Evolutionary conservation across 2,797 vertebrate species (phyloP).

Genomic region (Echiichthys vipera): DNA sequence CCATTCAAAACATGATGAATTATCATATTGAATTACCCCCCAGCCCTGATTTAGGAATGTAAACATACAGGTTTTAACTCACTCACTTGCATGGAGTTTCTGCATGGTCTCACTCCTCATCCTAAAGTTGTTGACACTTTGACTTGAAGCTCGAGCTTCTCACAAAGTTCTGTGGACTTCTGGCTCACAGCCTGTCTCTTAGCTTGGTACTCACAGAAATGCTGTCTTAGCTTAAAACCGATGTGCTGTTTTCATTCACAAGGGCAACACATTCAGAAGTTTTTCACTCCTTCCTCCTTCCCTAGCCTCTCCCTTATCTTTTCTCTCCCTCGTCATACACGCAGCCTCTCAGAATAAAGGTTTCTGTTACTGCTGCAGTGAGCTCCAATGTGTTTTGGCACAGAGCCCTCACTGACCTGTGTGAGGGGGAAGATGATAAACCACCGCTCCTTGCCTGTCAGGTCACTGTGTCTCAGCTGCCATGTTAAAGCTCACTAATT

Average conservation of each 20-base stretch:
- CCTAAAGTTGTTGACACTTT: background rate
- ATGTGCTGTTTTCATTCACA: slow-evolving; percentile 1
- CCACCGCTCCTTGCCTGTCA: slow-evolving; percentile 39
- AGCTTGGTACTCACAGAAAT: background rate
- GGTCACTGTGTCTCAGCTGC: slow-evolving; percentile 73
- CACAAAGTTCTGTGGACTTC: background rate
- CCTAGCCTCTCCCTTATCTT: slow-evolving; percentile 13
- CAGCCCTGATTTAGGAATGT: no score
- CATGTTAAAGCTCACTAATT: slow-evolving; percentile 91
- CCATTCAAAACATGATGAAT: no score
- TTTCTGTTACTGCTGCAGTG: slow-evolving; percentile 24
- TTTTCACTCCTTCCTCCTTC: slow-evolving; percentile 21
- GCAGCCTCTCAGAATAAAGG: slow-evolving; percentile 30
- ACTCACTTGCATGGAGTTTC: background rate
- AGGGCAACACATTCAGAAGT: background rate
- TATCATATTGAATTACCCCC: no score
- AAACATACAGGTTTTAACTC: background rate
- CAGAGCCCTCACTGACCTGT: slow-evolving; percentile 23
- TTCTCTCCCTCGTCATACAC: slow-evolving; percentile 17
- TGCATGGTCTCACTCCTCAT: slow-evolving; percentile 7
- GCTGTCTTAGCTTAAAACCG: background rate
- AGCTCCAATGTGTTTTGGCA: slow-evolving; percentile 14
- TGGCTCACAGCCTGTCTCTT: slow-evolving; percentile 10
- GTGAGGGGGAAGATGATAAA: slow-evolving; percentile 30
- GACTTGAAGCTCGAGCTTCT: background rate